Evolutionary conservation across 2,113 vertebrate genomes (phyloP).

Genomic region (Orycteropus afer): DNA sequence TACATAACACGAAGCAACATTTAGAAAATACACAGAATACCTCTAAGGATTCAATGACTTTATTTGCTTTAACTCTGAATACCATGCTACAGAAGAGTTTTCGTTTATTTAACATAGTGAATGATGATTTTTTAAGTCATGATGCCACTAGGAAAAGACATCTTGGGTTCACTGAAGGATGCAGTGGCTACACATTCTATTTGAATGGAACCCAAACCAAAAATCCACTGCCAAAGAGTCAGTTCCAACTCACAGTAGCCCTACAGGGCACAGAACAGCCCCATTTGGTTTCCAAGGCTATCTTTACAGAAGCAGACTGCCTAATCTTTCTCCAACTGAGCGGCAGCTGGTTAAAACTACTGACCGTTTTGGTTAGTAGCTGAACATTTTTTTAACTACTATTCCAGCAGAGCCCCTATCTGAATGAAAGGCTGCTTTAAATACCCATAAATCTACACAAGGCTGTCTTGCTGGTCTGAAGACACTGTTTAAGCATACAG

Average conservation of each 20-base stretch:
- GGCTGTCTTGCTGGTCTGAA: background rate
- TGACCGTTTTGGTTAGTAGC: too few species aligned
- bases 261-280: too few species aligned
- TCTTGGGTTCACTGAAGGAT: background rate
- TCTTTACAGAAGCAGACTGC: too few species aligned
- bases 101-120: background rate
- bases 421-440: constrained; percentile 16
- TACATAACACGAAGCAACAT: background rate
- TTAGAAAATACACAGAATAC: background rate
- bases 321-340: too few species aligned
- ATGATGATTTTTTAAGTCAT: background rate
- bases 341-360: too few species aligned
- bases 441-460: background rate
- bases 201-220: too few species aligned
- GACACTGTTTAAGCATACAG: background rate
- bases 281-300: too few species aligned
- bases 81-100: background rate
- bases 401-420: too few species aligned
- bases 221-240: too few species aligned
- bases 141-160: background rate
- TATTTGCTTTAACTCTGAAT: constrained; percentile 5
- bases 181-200: background rate
- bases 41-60: background rate
- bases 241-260: too few species aligned
- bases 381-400: too few species aligned